phyloP scores from a whole-genome alignment of 37 sponge, comb jelly and placozoan species.

The Crambe crambe region DNA sequence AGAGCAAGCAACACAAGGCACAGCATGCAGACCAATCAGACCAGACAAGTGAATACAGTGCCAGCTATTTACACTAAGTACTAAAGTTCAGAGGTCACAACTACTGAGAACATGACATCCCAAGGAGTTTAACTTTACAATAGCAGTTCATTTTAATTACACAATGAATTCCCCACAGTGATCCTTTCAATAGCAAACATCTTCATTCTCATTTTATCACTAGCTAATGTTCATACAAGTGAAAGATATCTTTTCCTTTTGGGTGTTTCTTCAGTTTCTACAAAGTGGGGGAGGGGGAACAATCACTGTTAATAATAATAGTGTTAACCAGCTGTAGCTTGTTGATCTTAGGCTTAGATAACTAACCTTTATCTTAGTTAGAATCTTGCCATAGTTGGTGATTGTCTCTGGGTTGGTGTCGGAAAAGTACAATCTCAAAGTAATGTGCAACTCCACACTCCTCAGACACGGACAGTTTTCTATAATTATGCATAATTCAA shows the following conservation, averaged over 20 bases:
- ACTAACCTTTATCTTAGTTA: conserved; percentile 21
- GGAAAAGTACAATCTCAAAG: conserved; percentile 23
- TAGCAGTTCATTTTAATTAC: too few species aligned
- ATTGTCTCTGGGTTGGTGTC: neutral
- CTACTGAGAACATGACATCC: too few species aligned
- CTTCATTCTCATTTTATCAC: neutral
- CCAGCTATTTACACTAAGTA: conserved; percentile 6
- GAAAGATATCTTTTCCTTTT: conserved; percentile 8
- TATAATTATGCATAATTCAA: neutral
- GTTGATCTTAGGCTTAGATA: too few species aligned
- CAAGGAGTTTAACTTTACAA: too few species aligned
- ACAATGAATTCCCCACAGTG: too few species aligned
- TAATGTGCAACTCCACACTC: conserved; percentile 24
- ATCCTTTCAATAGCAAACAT: neutral
- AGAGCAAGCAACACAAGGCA: neutral
- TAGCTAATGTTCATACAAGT: conserved; percentile 26
- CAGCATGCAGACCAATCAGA: neutral
- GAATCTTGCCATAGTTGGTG: conserved; percentile 6
- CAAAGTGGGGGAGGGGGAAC: neutral
- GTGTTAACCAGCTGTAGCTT: too few species aligned
- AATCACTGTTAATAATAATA: neutral
- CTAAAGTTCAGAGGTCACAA: too few species aligned
- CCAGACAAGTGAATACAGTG: conserved; percentile 9
- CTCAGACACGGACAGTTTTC: conserved; percentile 17
- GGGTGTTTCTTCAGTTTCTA: conserved; percentile 19